These are phyloP conservation scores for human DNA, from an alignment of 2,113 vertebrate species.

Conservation along the genomic window DNA sequence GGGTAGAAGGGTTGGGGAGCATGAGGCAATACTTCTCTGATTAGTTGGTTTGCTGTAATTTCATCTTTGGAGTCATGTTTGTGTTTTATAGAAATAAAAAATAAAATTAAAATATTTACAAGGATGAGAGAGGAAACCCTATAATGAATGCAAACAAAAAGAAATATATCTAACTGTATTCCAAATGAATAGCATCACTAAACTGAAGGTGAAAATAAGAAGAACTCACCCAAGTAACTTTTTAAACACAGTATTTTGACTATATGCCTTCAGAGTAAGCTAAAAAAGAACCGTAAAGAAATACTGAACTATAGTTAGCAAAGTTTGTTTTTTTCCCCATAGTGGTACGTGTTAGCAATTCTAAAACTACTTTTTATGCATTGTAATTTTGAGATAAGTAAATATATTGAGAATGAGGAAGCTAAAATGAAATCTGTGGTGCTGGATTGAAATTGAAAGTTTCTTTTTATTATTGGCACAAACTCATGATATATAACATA, in stretches of 20 bases:
- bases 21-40: neutral
- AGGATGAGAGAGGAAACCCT: neutral
- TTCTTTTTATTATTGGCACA: neutral
- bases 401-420: neutral
- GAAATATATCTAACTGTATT: neutral
- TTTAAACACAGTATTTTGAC: neutral
- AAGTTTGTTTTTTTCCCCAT: neutral
- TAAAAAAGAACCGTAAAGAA: neutral
- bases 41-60: neutral
- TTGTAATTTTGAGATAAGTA: neutral
- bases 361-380: neutral
- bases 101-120: neutral
- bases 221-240: neutral
- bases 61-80: neutral
- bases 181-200: neutral
- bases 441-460: neutral
- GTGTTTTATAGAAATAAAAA: conserved; percentile 13
- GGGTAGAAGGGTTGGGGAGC: neutral
- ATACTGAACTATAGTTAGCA: neutral
- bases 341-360: neutral
- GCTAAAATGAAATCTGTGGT: neutral
- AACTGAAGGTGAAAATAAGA: neutral
- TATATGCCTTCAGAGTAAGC: neutral
- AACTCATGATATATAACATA: neutral
- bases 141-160: neutral